Evolutionary conservation across 2,888 invertebrate genomes (phyloP), one percentile per base, ranked within the genome.

Genomic region (Scaptomyza polygonia): DNA sequence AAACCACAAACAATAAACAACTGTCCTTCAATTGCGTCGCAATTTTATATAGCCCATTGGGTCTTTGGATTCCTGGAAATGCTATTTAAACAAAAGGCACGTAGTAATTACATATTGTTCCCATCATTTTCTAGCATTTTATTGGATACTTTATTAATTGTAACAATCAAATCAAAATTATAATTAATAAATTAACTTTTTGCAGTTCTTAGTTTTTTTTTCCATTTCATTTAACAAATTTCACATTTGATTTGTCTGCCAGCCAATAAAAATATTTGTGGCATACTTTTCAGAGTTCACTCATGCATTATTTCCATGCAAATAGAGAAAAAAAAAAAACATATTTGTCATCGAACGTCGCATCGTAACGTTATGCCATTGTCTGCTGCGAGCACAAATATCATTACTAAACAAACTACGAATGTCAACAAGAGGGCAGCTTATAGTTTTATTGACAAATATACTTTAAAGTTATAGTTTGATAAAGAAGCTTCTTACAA

Each of bases 261-360:
- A 45, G 9, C 16, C 55, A 62, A 16, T 40, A 54, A 9, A 32
- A 49, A 34, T 53, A 52, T 49, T 0, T 53, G 47, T 69, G 66
- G 75, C 85, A 67, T 52, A 65, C 30, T 67, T 74, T 71, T 48
- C 49, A 42, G 67, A 45, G 61, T 25, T 8, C 21, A n/a, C 6
- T 25, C 32, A n/a, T 3, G 32, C 54, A 54, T 42, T 43, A 40
- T 58, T 39, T 12, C 18, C 29, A 63, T 27, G 32, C 34, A 30
- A 36, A 36, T 34, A 16, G 16, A 18, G 29, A 29, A 8, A 9
- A 8, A 8, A 14, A 14, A 11, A n/a, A 27, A 34, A 36, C 34
- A 36, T 36, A 3, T 0, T 14, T 45, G 12, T n/a, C 11, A 21
- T 39, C n/a, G 14, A 44, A 51, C n/a, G 14, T 43, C n/a, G 18